A percentile compares a stretch with the other conserved stretches of the same genome.
Conservation (phyloP, 2,888 invertebrate genomes). For the Busseola fusca region DNA sequence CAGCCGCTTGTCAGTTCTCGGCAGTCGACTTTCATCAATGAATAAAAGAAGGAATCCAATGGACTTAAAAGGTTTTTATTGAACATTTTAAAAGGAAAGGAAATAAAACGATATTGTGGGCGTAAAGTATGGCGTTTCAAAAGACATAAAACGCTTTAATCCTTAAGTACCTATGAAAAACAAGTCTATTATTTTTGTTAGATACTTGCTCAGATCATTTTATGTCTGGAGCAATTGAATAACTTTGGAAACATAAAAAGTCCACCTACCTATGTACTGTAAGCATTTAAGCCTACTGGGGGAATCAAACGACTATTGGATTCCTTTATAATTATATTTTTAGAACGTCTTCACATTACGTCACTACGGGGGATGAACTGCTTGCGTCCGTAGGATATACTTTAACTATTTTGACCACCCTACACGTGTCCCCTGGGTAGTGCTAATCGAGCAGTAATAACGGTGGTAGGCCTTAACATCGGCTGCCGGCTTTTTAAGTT, state of each 20-base stretch:
- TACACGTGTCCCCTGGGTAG: too few relatives aligned
- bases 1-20: constrained; percentile 9
- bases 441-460: too few relatives aligned
- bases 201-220: constrained; percentile 10
- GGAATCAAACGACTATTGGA: too few relatives aligned
- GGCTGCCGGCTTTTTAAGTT: too few relatives aligned
- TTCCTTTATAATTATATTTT: too few relatives aligned
- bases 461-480: too few relatives aligned
- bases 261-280: neutral
- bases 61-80: constrained; percentile 20
- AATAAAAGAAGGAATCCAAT: constrained; percentile 13
- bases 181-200: constrained; percentile 19
- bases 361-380: too few relatives aligned
- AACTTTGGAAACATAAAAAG: constrained; percentile 13
- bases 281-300: too few relatives aligned
- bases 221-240: constrained; percentile 1
- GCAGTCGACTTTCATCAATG: constrained; percentile 12
- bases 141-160: constrained; percentile 34
- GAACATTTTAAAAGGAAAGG: constrained; percentile 10
- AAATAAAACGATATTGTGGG: constrained; percentile 13
- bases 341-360: too few relatives aligned
- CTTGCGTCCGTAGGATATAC: too few relatives aligned
- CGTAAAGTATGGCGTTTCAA: constrained; percentile 23
- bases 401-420: too few relatives aligned
- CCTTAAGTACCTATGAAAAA: constrained; percentile 21